Conservation (phyloP, 1,140 invertebrate genomes). For the Leptestheria dahalacensis region DNA sequence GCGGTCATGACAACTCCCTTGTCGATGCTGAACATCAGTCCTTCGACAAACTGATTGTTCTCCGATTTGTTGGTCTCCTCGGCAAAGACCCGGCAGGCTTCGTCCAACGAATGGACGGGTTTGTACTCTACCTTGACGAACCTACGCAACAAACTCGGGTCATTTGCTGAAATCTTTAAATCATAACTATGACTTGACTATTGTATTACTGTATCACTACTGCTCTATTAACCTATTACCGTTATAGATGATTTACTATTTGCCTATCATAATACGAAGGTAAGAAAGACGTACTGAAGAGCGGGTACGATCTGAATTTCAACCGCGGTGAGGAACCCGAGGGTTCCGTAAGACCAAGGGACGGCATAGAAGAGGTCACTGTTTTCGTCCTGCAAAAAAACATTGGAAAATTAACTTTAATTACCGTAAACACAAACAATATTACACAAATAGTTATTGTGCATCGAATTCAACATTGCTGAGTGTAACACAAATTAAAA, state of each 20-base stretch:
- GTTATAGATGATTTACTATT: neutral
- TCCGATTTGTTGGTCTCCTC: constrained; percentile 33
- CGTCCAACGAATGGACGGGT: constrained; percentile 38
- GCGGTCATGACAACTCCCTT: constrained; percentile 60
- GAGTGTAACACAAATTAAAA: constrained; percentile 1
- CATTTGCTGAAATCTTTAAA: neutral
- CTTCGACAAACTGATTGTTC: constrained; percentile 60
- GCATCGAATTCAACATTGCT: neutral
- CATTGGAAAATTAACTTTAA: too few relatives aligned
- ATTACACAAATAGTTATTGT: too few relatives aligned
- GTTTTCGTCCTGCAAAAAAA: constrained; percentile 43
- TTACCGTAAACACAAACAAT: too few relatives aligned
- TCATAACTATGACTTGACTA: too few relatives aligned
- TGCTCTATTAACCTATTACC: too few relatives aligned
- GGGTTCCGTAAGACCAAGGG: constrained; percentile 72
- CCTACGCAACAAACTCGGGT: constrained; percentile 28
- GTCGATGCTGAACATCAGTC: constrained; percentile 44
- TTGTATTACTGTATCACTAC: too few relatives aligned
- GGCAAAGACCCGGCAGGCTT: constrained; percentile 34
- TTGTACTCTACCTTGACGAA: constrained; percentile 52
- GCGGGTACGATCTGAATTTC: constrained; percentile 59
- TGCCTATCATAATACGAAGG: neutral
- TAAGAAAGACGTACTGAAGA: constrained; percentile 29
- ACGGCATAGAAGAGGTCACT: constrained; percentile 57
- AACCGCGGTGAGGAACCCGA: constrained; percentile 65